Percentiles rank a stretch among this genome's conserved stretches.
Evolutionary conservation across 2,888 invertebrate species (phyloP).

Genomic region (Platycnemis pennipes): DNA sequence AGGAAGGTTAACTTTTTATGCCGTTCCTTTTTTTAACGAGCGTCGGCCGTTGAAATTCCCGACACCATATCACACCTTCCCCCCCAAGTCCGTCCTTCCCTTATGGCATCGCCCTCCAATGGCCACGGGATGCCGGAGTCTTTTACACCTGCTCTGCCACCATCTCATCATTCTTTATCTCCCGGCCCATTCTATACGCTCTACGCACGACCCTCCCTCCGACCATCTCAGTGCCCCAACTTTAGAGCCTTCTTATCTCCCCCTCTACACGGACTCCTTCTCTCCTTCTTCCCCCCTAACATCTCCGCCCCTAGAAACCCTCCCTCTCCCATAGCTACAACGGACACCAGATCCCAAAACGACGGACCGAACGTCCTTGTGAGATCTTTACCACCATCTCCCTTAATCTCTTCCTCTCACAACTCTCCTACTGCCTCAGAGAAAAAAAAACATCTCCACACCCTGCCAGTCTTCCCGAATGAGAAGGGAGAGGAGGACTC

Average conservation of each 20-base stretch:
- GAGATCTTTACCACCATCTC: constrained; percentile 55
- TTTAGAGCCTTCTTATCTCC: background rate
- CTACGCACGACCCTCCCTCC: background rate
- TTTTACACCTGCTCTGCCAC: constrained; percentile 62
- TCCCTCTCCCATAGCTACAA: constrained; percentile 6
- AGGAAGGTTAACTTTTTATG: constrained; percentile 5
- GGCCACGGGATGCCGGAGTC: constrained; percentile 51
- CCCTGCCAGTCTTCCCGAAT: background rate
- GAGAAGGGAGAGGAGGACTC: background rate
- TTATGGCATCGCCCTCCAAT: constrained; percentile 33
- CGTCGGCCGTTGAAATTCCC: constrained; percentile 60
- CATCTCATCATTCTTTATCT: constrained; percentile 62
- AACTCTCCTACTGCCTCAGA: constrained; percentile 43
- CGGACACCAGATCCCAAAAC: constrained; percentile 32
- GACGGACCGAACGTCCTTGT: constrained; percentile 53
- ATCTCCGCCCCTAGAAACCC: background rate
- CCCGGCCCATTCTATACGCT: constrained; percentile 31
- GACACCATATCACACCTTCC: constrained; percentile 46
- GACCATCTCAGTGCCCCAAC: background rate
- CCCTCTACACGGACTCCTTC: background rate
- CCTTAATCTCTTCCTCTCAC: constrained; percentile 62
- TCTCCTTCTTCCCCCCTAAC: background rate
- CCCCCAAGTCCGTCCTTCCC: background rate
- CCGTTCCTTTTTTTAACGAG: constrained; percentile 54
- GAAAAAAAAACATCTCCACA: background rate